Evolutionary conservation across 2,113 vertebrate genomes (phyloP).

Genomic region (Leptosomus discolor): DNA sequence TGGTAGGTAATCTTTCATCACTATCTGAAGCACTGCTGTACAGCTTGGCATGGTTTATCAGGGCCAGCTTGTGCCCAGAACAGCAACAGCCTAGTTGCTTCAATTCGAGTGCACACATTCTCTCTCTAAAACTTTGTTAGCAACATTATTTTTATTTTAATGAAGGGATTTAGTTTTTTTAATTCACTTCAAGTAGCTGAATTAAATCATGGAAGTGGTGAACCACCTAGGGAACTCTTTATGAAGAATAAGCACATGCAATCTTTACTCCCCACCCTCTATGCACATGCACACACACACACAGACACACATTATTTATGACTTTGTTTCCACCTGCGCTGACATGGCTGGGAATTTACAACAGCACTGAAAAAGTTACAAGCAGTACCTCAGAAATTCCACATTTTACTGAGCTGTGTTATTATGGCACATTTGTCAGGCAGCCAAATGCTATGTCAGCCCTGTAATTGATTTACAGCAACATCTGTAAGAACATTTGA

Average conservation of each 20-base stretch:
- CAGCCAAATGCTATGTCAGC: constrained; percentile 80
- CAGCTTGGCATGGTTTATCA: not conserved
- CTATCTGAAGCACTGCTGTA: not conserved
- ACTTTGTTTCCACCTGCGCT: constrained; percentile 80
- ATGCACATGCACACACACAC: fast-evolving
- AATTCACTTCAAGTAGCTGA: constrained; percentile 25
- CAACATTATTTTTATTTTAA: not conserved
- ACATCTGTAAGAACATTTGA: constrained; percentile 73
- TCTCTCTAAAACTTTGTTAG: not conserved
- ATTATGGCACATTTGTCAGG: constrained; percentile 82
- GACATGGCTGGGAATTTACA: constrained; percentile 81
- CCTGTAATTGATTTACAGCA: constrained; percentile 80
- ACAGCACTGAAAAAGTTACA: constrained; percentile 78
- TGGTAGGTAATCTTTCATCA: not conserved
- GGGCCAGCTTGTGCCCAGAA: not conserved
- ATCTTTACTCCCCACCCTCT: not conserved
- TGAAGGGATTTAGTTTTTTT: not conserved
- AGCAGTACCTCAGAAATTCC: constrained; percentile 82
- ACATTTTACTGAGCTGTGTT: constrained; percentile 72
- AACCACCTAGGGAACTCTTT: constrained; percentile 7
- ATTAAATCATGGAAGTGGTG: constrained; percentile 37
- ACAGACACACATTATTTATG: constrained; percentile 61
- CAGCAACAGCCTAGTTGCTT: not conserved
- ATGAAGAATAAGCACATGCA: not conserved
- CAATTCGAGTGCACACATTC: fast-evolving